Evolutionary conservation across 2,113 vertebrate species (phyloP), one percentile per base, ranked within the genome.

Genomic region (Paratilapia polleni): DNA sequence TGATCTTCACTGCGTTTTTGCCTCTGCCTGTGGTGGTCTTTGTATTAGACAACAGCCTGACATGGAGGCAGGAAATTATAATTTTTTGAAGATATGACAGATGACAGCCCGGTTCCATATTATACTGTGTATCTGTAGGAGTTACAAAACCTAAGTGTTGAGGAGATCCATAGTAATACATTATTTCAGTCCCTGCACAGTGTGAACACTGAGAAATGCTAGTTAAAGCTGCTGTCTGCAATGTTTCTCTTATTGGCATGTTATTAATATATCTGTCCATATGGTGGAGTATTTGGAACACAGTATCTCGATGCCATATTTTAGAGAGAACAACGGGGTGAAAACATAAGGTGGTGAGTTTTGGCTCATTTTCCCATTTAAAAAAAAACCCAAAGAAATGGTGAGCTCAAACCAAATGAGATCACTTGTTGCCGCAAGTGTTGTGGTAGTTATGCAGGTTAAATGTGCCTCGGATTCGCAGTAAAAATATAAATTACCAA

Each of bases 51-150:
- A 81, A 6, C 68, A 64, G 36, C 24, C 77, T 60, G 70, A 26
- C 77, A 57, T 22, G 6, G 6, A 68, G 41, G 56, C 81, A 81
- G 86, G 86, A 88, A 81, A 84, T 88, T 80, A 77, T 80, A 70
- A 66, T 86, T 77, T 78, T 81, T 77, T 57, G 36, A 73, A 64
- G 81, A 62, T 61, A 62, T 34, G 70, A 88, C 56, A 47, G 73
- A 77, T 80, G 73, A 58, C 62, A 61, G 61, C 20, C 26, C 43
- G 24, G 41, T 76, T 60, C 20, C 78, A 78, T 63, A 63, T 78
- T 84, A 74, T 28, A 73, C 43, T 47, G 77, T 80, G 76, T 24
- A 34, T 81, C 43, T 34, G 74, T 43, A 24, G 31, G 22, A 70
- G 54, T 19, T 70, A 60, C n/a, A 77, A 20, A n/a, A 34, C 20